Conservation (phyloP, 30 jellyfish, hydroid and myxozoan species). For the Aurelia sp. region DNA sequence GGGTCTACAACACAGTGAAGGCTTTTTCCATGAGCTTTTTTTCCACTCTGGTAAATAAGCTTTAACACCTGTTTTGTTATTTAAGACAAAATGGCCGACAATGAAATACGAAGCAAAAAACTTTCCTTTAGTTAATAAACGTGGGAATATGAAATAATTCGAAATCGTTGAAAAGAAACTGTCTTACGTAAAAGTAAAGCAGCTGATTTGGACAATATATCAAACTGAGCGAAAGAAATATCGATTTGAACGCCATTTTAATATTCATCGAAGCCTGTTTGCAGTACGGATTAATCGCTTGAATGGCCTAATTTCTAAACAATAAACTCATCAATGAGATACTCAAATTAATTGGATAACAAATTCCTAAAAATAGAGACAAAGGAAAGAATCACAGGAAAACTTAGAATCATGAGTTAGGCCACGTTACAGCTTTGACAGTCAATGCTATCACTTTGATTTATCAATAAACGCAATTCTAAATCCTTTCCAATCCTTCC, state of each 20-base stretch:
- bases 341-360: no score
- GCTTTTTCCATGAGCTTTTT: no score
- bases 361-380: no score
- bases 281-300: constrained; percentile 31
- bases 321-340: no score
- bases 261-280: constrained; percentile 9
- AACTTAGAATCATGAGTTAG: no score
- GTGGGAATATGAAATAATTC: constrained; percentile 9
- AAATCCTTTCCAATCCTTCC: no score
- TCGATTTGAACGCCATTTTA: constrained; percentile 1
- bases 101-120: constrained; percentile 1
- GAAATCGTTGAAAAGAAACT: constrained; percentile 13
- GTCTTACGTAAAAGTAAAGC: constrained; percentile 1
- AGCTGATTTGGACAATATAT: constrained; percentile 49
- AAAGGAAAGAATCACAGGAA: no score
- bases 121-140: constrained; percentile 31
- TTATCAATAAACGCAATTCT: no score
- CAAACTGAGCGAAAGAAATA: constrained; percentile 25
- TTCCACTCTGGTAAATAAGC: no score
- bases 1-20: not conserved
- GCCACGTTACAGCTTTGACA: no score
- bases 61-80: constrained; percentile 2
- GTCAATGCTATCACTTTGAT: no score
- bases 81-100: constrained; percentile 9
- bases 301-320: constrained; percentile 1